Conservation (phyloP, 1,140 invertebrate genomes). For the Drosophila pseudoananassae region DNA sequence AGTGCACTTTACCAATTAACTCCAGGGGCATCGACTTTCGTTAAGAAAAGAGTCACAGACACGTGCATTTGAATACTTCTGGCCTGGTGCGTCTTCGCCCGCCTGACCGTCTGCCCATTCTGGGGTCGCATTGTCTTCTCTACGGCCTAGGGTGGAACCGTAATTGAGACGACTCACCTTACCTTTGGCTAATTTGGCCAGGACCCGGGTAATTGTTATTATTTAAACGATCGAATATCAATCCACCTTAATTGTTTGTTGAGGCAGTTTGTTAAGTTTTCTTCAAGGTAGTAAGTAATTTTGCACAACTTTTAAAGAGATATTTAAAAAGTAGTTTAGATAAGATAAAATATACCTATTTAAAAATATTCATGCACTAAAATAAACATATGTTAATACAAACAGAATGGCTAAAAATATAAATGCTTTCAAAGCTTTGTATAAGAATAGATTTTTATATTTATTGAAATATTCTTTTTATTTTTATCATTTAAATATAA, state of each 20-base stretch:
- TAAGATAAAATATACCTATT: no score
- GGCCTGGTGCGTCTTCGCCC: conserved; percentile 15
- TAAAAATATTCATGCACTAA: no score
- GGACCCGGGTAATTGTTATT: conserved; percentile 56
- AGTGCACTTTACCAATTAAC: conserved; percentile 11
- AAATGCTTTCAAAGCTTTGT: no score
- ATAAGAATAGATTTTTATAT: no score
- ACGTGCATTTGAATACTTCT: conserved; percentile 40
- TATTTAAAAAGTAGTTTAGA: no score
- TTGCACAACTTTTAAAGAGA: no score
- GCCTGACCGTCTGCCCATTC: conserved; percentile 16
- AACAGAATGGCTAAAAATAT: no score
- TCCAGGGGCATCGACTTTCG: conserved; percentile 26
- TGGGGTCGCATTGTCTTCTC: conserved; percentile 1
- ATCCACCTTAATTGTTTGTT: conserved; percentile 36
- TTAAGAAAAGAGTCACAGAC: conserved; percentile 27
- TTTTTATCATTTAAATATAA: no score
- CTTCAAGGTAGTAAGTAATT: no score
- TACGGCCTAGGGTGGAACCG: conserved; percentile 10
- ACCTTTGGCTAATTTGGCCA: conserved; percentile 30
- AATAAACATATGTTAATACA: background rate
- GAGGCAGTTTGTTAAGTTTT: background rate
- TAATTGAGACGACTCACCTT: conserved; percentile 53
- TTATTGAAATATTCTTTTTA: no score
- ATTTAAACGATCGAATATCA: conserved; percentile 45